Percentiles rank a stretch among this genome's conserved stretches.
These are phyloP conservation scores for Bicyclus anynana DNA, from an alignment of 1,140 invertebrate species.

Conservation along the genomic window DNA sequence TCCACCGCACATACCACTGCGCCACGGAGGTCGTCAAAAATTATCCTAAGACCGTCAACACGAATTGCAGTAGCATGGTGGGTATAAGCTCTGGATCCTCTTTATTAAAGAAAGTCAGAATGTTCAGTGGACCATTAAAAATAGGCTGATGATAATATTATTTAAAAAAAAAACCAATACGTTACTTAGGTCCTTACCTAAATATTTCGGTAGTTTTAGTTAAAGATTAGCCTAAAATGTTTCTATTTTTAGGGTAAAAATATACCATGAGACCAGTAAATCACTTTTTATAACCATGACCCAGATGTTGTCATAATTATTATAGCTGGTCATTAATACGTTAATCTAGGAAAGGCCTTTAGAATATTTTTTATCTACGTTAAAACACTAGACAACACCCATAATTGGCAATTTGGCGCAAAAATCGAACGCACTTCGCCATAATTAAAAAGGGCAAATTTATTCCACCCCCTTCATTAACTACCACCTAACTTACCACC, in stretches of 20 bases:
- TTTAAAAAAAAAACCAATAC: too few species aligned
- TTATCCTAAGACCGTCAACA: too few species aligned
- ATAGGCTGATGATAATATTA: too few species aligned
- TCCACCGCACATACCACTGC: too few species aligned
- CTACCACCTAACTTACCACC: conserved; percentile 20
- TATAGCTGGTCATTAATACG: neutral
- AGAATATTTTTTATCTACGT: conserved; percentile 1
- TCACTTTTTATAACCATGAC: neutral
- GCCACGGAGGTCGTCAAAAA: too few species aligned
- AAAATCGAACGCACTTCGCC: conserved; percentile 54
- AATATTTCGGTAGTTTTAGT: too few species aligned
- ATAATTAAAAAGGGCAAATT: conserved; percentile 66
- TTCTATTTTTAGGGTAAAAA: neutral
- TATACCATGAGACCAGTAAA: neutral
- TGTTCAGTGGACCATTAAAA: too few species aligned
- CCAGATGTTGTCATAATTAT: neutral
- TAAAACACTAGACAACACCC: conserved; percentile 10
- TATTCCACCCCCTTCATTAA: conserved; percentile 68
- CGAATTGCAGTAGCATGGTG: too few species aligned
- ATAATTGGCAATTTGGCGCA: conserved; percentile 41
- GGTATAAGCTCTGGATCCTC: too few species aligned
- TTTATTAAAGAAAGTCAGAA: too few species aligned
- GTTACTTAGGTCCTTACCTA: neutral
- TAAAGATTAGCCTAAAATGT: too few species aligned
- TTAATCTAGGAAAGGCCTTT: neutral